Percentiles rank a stretch among this genome's conserved stretches.
These are phyloP conservation scores for Chalcosyrphus nemorum DNA, from an alignment of 2,888 invertebrate genomes.

Conservation along the genomic window DNA sequence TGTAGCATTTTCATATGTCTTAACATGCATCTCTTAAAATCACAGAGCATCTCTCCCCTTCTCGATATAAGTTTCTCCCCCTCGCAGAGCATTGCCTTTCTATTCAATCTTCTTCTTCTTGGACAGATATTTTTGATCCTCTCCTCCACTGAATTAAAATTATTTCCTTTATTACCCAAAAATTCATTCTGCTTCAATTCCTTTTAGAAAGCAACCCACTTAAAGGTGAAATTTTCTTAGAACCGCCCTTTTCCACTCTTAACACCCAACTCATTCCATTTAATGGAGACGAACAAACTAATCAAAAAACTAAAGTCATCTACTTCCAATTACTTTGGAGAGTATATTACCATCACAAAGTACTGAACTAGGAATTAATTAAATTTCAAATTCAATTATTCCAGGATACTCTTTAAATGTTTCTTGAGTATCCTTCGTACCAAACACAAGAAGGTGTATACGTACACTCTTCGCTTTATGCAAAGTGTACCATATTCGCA, in stretches of 20 bases:
- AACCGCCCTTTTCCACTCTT: neutral
- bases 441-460: neutral
- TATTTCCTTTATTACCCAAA: constrained; percentile 11
- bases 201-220: constrained; percentile 20
- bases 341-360: constrained; percentile 61
- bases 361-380: constrained; percentile 66
- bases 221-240: neutral
- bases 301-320: constrained; percentile 67
- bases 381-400: constrained; percentile 70
- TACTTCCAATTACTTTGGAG: constrained; percentile 41
- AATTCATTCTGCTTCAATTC: constrained; percentile 44
- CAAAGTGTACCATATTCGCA: neutral
- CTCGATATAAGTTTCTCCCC: too few relatives aligned
- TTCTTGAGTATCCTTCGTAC: constrained; percentile 12
- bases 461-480: neutral
- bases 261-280: neutral
- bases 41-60: too few relatives aligned
- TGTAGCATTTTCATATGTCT: too few relatives aligned
- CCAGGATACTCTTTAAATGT: constrained; percentile 26
- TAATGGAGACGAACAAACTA: constrained; percentile 15
- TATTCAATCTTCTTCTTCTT: too few relatives aligned
- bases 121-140: neutral
- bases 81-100: too few relatives aligned
- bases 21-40: too few relatives aligned
- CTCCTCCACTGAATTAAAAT: neutral